Percentiles rank a stretch among this genome's conserved stretches.
Conservation (phyloP, 2,113 vertebrate genomes). For the Fulmarus glacialis region DNA sequence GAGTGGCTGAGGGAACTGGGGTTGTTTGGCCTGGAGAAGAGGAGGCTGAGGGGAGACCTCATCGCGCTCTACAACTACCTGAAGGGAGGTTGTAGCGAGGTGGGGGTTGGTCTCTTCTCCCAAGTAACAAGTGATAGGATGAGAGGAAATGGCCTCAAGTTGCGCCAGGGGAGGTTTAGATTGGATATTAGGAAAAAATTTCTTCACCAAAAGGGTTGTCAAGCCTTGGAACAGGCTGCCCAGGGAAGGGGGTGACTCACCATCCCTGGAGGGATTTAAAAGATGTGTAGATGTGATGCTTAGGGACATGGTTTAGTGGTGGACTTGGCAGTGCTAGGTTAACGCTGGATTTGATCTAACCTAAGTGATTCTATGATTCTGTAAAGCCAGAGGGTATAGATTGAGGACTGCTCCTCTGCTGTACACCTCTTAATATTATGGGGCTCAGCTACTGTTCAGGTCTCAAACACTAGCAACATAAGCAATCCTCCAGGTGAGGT, state of each 20-base stretch:
- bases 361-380: not conserved
- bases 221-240: not conserved
- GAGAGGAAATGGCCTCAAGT: not conserved
- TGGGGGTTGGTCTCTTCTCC: not conserved
- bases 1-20: not conserved
- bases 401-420: not conserved
- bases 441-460: not conserved
- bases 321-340: not conserved
- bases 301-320: not conserved
- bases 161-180: not conserved
- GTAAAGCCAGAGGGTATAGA: not conserved
- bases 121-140: not conserved
- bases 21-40: not conserved
- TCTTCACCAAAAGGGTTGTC: not conserved
- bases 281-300: accelerated
- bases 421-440: not conserved
- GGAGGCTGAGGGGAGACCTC: not conserved
- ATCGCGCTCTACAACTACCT: accelerated
- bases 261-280: not conserved
- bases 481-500: not conserved
- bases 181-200: not conserved
- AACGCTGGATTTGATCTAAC: accelerated
- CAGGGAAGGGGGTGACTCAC: no score
- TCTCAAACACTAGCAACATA: not conserved
- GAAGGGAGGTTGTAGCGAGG: not conserved